phyloP scores from a whole-genome alignment of 2,113 vertebrate genomes.

The Laticauda colubrina region DNA sequence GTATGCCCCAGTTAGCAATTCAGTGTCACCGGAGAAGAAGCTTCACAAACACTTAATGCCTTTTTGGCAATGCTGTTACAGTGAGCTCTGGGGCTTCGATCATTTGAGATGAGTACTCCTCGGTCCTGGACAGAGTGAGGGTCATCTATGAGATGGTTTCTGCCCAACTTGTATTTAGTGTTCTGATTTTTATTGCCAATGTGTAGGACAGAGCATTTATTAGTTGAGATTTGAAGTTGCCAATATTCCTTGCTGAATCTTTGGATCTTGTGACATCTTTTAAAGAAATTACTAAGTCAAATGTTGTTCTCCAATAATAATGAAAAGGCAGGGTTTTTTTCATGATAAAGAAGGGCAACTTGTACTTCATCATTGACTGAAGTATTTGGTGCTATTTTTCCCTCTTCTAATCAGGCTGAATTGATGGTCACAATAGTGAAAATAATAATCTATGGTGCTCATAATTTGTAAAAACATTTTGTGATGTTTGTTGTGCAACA shows the following conservation, averaged over 20 bases:
- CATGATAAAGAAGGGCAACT: neutral
- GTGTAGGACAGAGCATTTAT: too few species aligned
- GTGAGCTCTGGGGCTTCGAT: too few species aligned
- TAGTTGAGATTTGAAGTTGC: too few species aligned
- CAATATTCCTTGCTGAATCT: neutral
- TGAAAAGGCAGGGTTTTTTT: neutral
- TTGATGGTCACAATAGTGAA: neutral
- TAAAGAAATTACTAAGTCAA: neutral
- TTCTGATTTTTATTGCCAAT: too few species aligned
- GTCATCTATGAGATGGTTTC: too few species aligned
- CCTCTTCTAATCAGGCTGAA: neutral
- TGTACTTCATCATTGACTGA: neutral
- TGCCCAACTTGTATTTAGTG: too few species aligned
- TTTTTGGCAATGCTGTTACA: too few species aligned
- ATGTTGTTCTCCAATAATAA: neutral
- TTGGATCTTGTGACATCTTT: neutral
- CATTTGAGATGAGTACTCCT: too few species aligned
- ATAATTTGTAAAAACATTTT: neutral
- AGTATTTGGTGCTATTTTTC: neutral
- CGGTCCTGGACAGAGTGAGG: too few species aligned
- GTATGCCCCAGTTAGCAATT: too few species aligned
- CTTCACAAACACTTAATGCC: too few species aligned
- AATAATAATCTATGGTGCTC: neutral
- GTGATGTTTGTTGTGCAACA: neutral
- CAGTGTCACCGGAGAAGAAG: too few species aligned